Conservation (phyloP, 2,888 invertebrate genomes). For the Campoplex nolae region DNA sequence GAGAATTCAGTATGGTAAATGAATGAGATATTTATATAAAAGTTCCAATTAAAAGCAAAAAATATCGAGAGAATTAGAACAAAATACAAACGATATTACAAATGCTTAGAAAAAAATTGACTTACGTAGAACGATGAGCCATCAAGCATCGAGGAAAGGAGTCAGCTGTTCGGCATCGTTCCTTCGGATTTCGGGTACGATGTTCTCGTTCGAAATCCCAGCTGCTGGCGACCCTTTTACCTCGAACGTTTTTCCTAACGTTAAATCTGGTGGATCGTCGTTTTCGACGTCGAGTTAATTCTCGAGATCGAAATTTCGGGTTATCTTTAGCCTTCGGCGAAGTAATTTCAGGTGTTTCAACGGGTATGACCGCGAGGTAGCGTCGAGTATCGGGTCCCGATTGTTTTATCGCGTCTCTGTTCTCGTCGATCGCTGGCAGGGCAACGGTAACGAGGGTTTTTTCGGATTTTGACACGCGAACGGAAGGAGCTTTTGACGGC, state of each 20-base stretch:
- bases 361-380: background rate
- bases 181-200: constrained; percentile 48
- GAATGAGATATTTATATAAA: no score
- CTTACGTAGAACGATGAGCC: constrained; percentile 76
- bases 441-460: constrained; percentile 68
- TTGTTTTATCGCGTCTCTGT: constrained; percentile 2
- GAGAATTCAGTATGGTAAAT: no score
- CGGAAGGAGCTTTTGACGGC: constrained; percentile 65
- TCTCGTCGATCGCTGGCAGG: constrained; percentile 43
- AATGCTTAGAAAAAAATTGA: background rate
- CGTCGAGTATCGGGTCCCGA: background rate
- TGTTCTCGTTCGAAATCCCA: constrained; percentile 5
- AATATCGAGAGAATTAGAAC: background rate
- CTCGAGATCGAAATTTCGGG: background rate
- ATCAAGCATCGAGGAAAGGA: constrained; percentile 67
- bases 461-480: constrained; percentile 74
- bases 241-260: background rate
- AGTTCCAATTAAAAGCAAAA: no score
- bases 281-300: constrained; percentile 40
- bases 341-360: constrained; percentile 15
- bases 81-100: background rate
- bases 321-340: background rate
- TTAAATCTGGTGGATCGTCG: background rate
- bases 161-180: constrained; percentile 74
- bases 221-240: background rate